A percentile compares a stretch with the other conserved stretches of the same genome.
phyloP scores from a whole-genome alignment of 1,140 invertebrate genomes.

The Pseudobourletiella spinata region DNA sequence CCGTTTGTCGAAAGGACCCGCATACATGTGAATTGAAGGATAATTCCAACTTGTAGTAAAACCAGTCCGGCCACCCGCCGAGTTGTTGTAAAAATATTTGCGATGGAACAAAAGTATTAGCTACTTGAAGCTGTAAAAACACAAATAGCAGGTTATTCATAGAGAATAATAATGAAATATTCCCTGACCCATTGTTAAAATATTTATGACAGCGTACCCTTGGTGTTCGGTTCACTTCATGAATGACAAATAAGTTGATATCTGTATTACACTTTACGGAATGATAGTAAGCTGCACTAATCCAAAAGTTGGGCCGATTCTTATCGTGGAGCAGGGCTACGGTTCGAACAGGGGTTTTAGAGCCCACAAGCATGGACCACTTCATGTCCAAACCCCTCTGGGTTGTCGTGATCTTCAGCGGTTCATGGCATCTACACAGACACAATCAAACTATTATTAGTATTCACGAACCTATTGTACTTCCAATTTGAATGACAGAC shows the following conservation, averaged over 20 bases:
- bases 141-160: neutral
- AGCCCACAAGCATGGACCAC: constrained; percentile 16
- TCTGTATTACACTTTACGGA: constrained; percentile 7
- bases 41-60: constrained; percentile 25
- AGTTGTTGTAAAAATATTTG: constrained; percentile 8
- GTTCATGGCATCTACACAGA: constrained; percentile 5
- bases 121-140: constrained; percentile 13
- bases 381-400: neutral
- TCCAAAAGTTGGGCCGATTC: constrained; percentile 5
- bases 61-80: constrained; percentile 24
- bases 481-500: too few relatives aligned
- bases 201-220: neutral
- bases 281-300: constrained; percentile 14
- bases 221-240: constrained; percentile 7
- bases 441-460: too few relatives aligned
- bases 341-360: constrained; percentile 12
- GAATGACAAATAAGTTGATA: constrained; percentile 17
- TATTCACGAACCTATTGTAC: too few relatives aligned
- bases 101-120: constrained; percentile 22
- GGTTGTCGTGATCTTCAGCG: neutral
- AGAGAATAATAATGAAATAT: neutral
- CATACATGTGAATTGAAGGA: constrained; percentile 9
- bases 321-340: constrained; percentile 18
- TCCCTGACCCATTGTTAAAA: neutral
- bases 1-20: constrained; percentile 14